phyloP scores from a whole-genome alignment of 2,888 invertebrate species.

The Melinopterus prodromus region DNA sequence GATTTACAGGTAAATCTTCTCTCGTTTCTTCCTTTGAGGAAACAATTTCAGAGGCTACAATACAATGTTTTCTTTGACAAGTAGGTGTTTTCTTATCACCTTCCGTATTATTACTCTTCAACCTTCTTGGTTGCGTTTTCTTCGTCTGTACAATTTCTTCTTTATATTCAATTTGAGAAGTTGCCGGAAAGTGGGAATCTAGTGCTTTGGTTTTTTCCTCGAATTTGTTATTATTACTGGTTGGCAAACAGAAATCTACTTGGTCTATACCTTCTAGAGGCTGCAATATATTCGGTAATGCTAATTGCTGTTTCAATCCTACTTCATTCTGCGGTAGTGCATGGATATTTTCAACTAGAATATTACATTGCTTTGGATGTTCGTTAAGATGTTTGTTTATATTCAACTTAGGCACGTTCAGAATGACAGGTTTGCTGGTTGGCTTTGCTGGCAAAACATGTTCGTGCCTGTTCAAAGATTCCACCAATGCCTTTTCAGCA shows the following conservation, averaged over 20 bases:
- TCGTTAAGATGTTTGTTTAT: slow-evolving; percentile 18
- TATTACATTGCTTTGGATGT: not conserved
- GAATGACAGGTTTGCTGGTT: slow-evolving; percentile 12
- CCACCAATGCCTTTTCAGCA: not conserved
- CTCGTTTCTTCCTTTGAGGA: not conserved
- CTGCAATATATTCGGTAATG: not conserved
- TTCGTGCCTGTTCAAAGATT: not conserved
- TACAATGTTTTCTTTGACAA: too few species aligned
- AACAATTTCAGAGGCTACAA: not conserved
- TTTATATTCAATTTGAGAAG: not conserved
- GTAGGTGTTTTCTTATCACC: not conserved
- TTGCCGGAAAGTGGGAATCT: not conserved
- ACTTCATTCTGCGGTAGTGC: not conserved
- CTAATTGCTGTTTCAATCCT: not conserved
- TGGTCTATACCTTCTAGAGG: not conserved
- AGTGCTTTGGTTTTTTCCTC: not conserved
- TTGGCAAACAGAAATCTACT: not conserved
- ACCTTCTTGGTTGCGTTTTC: not conserved
- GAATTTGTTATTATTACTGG: not conserved
- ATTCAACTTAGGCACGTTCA: slow-evolving; percentile 17
- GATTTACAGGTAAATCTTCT: not conserved
- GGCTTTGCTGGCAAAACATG: not conserved
- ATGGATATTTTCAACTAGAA: not conserved
- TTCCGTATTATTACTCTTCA: not conserved
- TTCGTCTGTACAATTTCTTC: not conserved